Conservation (phyloP, 2,888 invertebrate genomes). For the Lochmaea capreae region DNA sequence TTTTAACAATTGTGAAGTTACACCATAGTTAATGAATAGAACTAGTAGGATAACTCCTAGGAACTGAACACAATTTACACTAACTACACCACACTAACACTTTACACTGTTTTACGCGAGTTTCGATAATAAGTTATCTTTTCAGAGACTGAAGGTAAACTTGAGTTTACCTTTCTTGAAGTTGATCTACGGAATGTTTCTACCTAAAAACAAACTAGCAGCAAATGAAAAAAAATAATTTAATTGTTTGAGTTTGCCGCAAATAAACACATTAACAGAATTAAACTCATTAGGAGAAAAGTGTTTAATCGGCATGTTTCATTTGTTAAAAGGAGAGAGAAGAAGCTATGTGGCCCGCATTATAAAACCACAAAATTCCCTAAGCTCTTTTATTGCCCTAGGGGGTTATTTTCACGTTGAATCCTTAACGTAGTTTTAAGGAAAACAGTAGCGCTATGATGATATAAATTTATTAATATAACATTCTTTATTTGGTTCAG, state of each 20-base stretch:
- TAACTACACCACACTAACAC: no score
- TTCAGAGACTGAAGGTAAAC: no score
- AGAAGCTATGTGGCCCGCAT: conserved; percentile 41
- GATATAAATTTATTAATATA: background rate
- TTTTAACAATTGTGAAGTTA: no score
- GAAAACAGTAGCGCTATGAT: conserved; percentile 8
- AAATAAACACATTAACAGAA: conserved; percentile 48
- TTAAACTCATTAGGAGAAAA: conserved; percentile 46
- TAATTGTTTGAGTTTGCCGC: conserved; percentile 40
- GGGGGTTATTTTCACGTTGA: conserved; percentile 40
- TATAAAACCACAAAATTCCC: conserved; percentile 39
- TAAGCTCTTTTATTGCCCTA: conserved; percentile 34
- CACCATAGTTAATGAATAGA: no score
- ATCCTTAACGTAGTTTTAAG: conserved; percentile 35
- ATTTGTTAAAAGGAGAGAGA: conserved; percentile 38
- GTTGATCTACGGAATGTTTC: no score
- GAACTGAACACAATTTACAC: no score
- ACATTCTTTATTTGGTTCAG: no score
- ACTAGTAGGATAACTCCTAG: no score
- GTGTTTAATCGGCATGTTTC: conserved; percentile 47
- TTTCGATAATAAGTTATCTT: no score
- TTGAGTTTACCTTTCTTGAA: no score
- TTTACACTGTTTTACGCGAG: no score
- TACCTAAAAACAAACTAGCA: no score
- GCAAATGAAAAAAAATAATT: background rate